Evolutionary conservation across 64 coral and sea anemone species (phyloP).

Genomic region (Montipora foliosa): DNA sequence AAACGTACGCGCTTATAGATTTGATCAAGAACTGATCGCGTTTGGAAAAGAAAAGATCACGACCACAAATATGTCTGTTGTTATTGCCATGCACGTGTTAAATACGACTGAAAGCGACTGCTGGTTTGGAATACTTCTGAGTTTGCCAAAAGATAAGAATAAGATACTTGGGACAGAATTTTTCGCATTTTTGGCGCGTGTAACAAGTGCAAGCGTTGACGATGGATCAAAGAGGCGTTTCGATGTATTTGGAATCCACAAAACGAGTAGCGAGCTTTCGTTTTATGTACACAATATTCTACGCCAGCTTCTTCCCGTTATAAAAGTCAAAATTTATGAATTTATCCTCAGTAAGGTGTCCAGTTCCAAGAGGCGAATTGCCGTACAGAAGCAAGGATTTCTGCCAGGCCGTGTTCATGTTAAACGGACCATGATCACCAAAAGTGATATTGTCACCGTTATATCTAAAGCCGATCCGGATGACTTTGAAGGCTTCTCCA

Average conservation of each 20-base stretch:
- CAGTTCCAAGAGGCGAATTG: not conserved
- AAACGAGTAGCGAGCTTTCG: conserved; percentile 40
- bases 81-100: conserved; percentile 50
- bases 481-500: conserved; percentile 25
- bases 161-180: not conserved
- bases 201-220: not conserved
- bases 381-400: conserved; percentile 13
- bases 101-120: conserved; percentile 51
- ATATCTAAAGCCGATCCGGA: not conserved
- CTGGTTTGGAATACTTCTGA: conserved; percentile 58
- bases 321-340: conserved; percentile 69
- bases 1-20: conserved; percentile 24
- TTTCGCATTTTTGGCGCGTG: conserved; percentile 23
- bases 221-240: conserved; percentile 18
- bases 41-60: not conserved
- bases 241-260: conserved; percentile 3
- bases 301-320: conserved; percentile 48
- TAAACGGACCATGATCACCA: conserved; percentile 27
- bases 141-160: not conserved
- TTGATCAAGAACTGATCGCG: conserved; percentile 37
- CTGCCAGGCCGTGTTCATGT: conserved; percentile 22
- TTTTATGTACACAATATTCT: conserved; percentile 65
- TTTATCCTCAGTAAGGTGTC: conserved; percentile 45
- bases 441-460: conserved; percentile 15
- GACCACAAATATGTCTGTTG: conserved; percentile 1